Evolutionary conservation across 64 coral and sea anemone genomes (phyloP).

Genomic region (Acropora tenuis): DNA sequence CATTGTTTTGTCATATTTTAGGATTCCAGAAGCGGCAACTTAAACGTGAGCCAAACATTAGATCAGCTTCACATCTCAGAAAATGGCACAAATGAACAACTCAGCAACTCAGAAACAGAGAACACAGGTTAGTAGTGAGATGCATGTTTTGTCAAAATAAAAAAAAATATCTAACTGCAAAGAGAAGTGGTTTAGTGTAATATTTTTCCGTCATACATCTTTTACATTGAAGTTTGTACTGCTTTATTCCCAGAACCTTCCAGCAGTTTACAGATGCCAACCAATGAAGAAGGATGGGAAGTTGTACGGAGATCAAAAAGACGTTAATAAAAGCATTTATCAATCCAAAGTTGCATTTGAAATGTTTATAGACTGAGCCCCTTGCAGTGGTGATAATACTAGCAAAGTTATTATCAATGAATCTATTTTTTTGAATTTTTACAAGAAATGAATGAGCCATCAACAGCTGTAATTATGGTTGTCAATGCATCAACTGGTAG

Average conservation of each 20-base stretch:
- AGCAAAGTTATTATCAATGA: too few species aligned
- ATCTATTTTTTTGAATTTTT: too few species aligned
- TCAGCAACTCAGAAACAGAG: not conserved
- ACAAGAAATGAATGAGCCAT: too few species aligned
- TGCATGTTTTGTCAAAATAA: not conserved
- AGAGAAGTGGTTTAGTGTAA: too few species aligned
- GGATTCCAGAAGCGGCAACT: not conserved
- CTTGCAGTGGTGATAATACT: too few species aligned
- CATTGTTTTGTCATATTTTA: not conserved
- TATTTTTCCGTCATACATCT: too few species aligned
- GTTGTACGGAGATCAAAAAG: conserved; percentile 70
- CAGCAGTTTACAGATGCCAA: not conserved
- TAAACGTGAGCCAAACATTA: not conserved
- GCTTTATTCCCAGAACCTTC: not conserved
- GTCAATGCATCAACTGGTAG: too few species aligned
- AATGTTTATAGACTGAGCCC: too few species aligned
- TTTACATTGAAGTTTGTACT: not conserved
- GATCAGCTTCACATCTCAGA: conserved; percentile 16
- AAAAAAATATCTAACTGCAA: too few species aligned
- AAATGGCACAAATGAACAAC: not conserved
- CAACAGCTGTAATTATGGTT: too few species aligned
- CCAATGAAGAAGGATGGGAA: conserved; percentile 65
- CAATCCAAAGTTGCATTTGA: too few species aligned
- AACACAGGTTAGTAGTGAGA: not conserved
- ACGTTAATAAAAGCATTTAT: conserved; percentile 13